Evolutionary conservation across 2,888 invertebrate species (phyloP).

Genomic region (Xestia c-nigrum): DNA sequence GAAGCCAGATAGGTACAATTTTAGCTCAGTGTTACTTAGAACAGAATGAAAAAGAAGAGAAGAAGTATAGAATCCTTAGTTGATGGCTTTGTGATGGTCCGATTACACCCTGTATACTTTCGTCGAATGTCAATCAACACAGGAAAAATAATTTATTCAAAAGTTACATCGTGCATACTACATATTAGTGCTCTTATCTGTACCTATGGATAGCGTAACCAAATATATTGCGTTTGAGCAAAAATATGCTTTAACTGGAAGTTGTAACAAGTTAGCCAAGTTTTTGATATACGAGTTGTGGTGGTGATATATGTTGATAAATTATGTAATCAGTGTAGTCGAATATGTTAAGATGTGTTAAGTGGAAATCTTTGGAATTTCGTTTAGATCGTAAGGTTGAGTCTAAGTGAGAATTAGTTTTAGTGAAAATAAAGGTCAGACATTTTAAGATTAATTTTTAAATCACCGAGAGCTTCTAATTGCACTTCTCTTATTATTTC

Average conservation of each 20-base stretch:
- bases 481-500: background rate
- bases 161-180: background rate
- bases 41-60: too few species aligned
- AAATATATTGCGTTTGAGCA: conserved; percentile 42
- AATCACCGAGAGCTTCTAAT: background rate
- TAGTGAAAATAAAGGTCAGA: background rate
- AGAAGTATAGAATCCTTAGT: background rate
- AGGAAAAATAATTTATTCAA: background rate
- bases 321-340: conserved; percentile 50
- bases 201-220: background rate
- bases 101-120: background rate
- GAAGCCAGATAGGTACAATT: background rate
- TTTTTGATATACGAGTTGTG: conserved; percentile 48
- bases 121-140: background rate
- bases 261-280: conserved; percentile 45
- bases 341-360: conserved; percentile 28
- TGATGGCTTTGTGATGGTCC: background rate
- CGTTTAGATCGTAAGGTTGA: background rate
- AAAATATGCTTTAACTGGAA: conserved; percentile 54
- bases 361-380: background rate
- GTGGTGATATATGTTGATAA: conserved; percentile 47
- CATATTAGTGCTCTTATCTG: background rate
- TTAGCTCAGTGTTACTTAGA: too few species aligned
- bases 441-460: background rate
- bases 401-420: background rate